These are phyloP conservation scores for Arbacia lixula DNA, from an alignment of 53 echinoderm and acorn worm genomes.

Conservation along the genomic window DNA sequence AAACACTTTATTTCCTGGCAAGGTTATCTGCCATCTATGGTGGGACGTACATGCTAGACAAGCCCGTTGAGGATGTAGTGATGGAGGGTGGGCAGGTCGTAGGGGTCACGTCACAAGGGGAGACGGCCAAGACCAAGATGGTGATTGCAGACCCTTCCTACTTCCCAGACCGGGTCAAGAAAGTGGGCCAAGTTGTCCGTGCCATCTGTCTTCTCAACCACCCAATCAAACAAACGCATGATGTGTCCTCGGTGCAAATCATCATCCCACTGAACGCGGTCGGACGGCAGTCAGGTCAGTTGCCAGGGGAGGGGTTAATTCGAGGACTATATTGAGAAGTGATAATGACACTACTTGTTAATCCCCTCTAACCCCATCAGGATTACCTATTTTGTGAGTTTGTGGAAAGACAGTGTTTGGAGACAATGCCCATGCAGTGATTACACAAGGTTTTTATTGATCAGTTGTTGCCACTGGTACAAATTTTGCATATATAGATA, in stretches of 20 bases:
- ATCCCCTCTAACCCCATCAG: too few species aligned
- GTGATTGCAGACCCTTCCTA: conserved; percentile 94
- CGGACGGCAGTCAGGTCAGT: conserved; percentile 87
- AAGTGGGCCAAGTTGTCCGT: conserved; percentile 81
- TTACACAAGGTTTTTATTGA: too few species aligned
- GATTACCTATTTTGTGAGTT: too few species aligned
- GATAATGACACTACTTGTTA: too few species aligned
- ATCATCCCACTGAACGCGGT: conserved; percentile 96
- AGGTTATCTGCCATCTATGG: conserved; percentile 98
- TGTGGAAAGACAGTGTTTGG: too few species aligned
- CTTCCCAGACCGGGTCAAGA: conserved; percentile 85
- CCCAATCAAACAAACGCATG: conserved; percentile 52
- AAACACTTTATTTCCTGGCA: too few species aligned
- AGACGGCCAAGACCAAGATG: conserved; percentile 76
- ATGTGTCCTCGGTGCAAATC: conserved; percentile 72
- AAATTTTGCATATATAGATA: too few species aligned
- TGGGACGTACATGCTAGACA: conserved; percentile 99
- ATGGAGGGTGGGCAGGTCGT: conserved; percentile 74
- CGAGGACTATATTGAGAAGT: too few species aligned
- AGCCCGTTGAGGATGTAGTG: conserved; percentile 83
- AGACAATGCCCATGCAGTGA: too few species aligned
- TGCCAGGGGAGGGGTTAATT: too few species aligned
- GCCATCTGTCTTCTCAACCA: conserved; percentile 92
- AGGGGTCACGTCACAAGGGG: conserved; percentile 87
- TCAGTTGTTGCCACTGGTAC: too few species aligned